Base-by-base conservation (phyloP, 1,140 invertebrate genomes). In the Trichonephila inaurata region DNA sequence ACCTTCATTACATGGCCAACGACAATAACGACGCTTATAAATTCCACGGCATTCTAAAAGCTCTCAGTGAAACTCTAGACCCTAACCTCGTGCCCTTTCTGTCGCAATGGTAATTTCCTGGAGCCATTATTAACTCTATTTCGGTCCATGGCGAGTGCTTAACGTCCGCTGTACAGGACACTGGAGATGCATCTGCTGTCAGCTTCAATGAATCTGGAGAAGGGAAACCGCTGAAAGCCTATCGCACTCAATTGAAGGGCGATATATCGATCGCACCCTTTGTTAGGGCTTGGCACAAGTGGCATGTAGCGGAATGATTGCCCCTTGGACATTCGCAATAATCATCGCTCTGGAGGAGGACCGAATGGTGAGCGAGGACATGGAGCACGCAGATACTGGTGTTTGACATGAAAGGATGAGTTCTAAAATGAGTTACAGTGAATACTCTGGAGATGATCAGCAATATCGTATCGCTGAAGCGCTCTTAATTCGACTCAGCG, bases 91-190 rank as follows among this genome's bases (percentile, higher is more conserved):
- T 33, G 72, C 72, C 33, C 72, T 77, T 77, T 40, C 72, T 77
- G 16, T 77, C 72, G 33, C 24, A 77, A 77, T 77, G 72, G 72
- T 77, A 77, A 77, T 77, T 77, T 77, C 33, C 72, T 28, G 24
- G 72, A 28, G 24, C 33, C 72, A 77, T 77, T 77, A 77, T 77
- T 77, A 77, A 77, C 72, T 77, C 72, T 77, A 77, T 77, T 77
- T 77, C 72, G 72, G 18, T 24, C 72, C 28, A 16, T 77, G 69
- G 69, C 28, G 69, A 77, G 69, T 77, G 69, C 69, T 40, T 77
- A 77, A 77, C 28, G 69, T 77, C 28, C 28, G 4, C 28, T 24
- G 16, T 24, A 16, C 69, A 33, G 69, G 69, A 77, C 69, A 77
- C 28, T 5, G 72, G 72, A 77, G 72, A 77, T 18, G 28, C 72